Evolutionary conservation across 2,113 vertebrate species (phyloP).

Genomic region (Gobiocypris rarus): DNA sequence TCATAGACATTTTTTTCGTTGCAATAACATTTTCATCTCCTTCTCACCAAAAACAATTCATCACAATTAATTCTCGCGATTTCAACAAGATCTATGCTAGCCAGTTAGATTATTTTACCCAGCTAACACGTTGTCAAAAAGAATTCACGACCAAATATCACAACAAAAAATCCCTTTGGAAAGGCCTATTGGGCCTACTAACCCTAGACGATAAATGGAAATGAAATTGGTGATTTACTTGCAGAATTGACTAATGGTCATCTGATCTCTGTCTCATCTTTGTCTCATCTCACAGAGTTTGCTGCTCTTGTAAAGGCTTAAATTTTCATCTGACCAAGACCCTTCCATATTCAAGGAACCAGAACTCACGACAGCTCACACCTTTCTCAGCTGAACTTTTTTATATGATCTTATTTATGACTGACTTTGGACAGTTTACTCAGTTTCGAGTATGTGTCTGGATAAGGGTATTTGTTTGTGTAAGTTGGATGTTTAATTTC

Average conservation of each 20-base stretch:
- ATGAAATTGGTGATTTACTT: background rate
- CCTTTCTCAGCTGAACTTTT: constrained; percentile 74
- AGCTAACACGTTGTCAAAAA: background rate
- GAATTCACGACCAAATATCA: background rate
- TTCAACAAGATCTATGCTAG: background rate
- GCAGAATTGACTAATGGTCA: constrained; percentile 60
- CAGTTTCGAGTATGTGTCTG: constrained; percentile 67
- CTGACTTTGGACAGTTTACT: constrained; percentile 72
- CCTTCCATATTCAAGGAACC: constrained; percentile 74
- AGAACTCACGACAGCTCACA: constrained; percentile 72
- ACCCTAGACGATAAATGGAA: background rate
- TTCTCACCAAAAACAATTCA: background rate
- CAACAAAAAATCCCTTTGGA: background rate
- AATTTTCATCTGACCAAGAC: constrained; percentile 77
- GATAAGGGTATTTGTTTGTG: constrained; percentile 63
- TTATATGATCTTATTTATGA: constrained; percentile 78
- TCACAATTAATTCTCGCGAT: background rate
- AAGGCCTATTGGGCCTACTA: no score
- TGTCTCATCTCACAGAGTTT: constrained; percentile 74
- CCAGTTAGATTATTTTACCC: background rate
- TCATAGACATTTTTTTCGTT: no score
- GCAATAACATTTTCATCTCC: background rate
- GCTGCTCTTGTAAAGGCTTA: constrained; percentile 78
- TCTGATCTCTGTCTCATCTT: constrained; percentile 58
- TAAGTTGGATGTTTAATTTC: constrained; percentile 68